Percentiles rank a stretch among this genome's conserved stretches.
Conservation (phyloP, 2,797 vertebrate genomes). For the Microchirus variegatus region DNA sequence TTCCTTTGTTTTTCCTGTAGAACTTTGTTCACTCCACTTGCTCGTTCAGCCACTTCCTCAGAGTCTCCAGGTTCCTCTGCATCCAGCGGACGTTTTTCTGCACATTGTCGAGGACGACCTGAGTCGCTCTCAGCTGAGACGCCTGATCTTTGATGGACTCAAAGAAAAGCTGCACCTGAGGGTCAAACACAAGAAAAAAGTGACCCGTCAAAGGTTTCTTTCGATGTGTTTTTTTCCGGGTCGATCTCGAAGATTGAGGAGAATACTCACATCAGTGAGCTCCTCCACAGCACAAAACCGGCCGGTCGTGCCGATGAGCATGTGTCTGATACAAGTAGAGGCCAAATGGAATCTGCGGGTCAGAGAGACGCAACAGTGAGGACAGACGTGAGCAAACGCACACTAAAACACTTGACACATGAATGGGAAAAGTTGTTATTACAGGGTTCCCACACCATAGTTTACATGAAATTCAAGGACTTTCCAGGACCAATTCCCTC, state of each 20-base stretch:
- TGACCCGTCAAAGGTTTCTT: background rate
- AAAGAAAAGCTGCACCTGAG: conserved; percentile 84
- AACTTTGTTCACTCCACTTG: conserved; percentile 37
- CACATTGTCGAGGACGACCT: conserved; percentile 78
- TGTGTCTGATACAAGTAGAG: conserved; percentile 76
- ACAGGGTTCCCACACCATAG: background rate
- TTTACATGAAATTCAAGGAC: too few species aligned
- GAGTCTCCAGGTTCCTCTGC: conserved; percentile 75
- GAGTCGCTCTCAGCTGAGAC: conserved; percentile 76
- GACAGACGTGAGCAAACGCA: background rate
- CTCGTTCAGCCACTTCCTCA: conserved; percentile 75
- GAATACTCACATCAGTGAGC: conserved; percentile 71
- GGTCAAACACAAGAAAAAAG: conserved; percentile 21
- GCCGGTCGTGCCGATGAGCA: conserved; percentile 76
- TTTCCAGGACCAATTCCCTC: too few species aligned
- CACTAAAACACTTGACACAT: background rate
- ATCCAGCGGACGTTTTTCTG: conserved; percentile 82
- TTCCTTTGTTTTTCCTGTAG: background rate
- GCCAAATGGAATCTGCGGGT: conserved; percentile 80
- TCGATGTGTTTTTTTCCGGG: background rate
- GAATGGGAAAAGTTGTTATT: background rate
- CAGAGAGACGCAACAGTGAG: conserved; percentile 33
- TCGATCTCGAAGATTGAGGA: background rate
- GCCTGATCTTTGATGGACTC: conserved; percentile 77
- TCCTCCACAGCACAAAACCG: conserved; percentile 83